These are phyloP conservation scores for Sebastiscus albofasciatus DNA, from an alignment of 2,797 vertebrate genomes.

Conservation along the genomic window DNA sequence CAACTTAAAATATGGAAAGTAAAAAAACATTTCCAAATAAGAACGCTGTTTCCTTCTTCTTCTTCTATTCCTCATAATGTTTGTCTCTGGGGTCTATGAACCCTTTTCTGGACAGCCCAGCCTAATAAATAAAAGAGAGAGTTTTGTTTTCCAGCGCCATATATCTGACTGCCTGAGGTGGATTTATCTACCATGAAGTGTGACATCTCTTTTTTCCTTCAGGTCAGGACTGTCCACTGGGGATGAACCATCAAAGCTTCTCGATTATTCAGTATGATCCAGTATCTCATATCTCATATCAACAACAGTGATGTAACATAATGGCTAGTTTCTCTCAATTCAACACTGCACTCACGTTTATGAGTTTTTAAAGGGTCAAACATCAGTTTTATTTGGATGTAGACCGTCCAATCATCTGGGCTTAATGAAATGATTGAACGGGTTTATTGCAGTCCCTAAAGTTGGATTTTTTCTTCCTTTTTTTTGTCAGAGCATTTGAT, in stretches of 20 bases:
- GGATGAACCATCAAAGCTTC: not conserved
- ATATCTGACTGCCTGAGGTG: conserved; percentile 31
- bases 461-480: no score
- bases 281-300: not conserved
- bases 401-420: no score
- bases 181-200: conserved; percentile 47
- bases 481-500: no score
- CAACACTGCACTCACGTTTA: not conserved
- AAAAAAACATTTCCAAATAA: not conserved
- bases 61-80: conserved; percentile 20
- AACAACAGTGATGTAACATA: not conserved
- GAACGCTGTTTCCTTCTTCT: not conserved
- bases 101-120: conserved; percentile 45
- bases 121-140: conserved; percentile 36
- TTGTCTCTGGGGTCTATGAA: conserved; percentile 46
- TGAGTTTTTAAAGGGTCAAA: not conserved
- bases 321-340: not conserved
- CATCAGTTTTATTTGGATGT: not conserved
- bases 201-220: conserved; percentile 12
- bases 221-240: not conserved
- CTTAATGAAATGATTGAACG: no score
- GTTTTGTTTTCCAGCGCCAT: conserved; percentile 38
- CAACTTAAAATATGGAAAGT: not conserved
- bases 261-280: not conserved
- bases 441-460: no score